Percentiles rank a stretch among this genome's conserved stretches.
These are phyloP conservation scores for Telenomus remus DNA, from an alignment of 1,140 invertebrate species.

Conservation along the genomic window DNA sequence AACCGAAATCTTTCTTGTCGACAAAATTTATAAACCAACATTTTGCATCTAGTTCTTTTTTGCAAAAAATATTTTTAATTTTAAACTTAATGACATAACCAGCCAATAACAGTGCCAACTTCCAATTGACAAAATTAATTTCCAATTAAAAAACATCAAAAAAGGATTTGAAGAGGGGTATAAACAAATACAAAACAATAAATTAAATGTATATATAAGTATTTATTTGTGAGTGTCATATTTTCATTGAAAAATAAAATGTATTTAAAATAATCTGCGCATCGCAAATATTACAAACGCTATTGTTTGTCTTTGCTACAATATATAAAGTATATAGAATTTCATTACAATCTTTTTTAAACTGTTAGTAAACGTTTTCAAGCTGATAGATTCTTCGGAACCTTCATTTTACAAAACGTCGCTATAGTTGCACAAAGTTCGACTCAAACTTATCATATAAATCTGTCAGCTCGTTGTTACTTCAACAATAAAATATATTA, in stretches of 20 bases:
- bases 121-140: too few relatives aligned
- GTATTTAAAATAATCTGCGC: slow-evolving; percentile 73
- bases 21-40: too few relatives aligned
- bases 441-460: slow-evolving; percentile 11
- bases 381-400: slow-evolving; percentile 44
- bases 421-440: slow-evolving; percentile 1
- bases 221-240: slow-evolving; percentile 70
- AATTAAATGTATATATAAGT: slow-evolving; percentile 23
- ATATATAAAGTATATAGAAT: slow-evolving; percentile 54
- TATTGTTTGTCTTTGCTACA: slow-evolving; percentile 57
- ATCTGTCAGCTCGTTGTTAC: slow-evolving; percentile 39
- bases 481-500: slow-evolving; percentile 57
- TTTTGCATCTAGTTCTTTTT: too few relatives aligned
- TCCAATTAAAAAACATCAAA: background rate
- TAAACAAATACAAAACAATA: background rate
- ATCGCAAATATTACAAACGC: slow-evolving; percentile 62
- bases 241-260: slow-evolving; percentile 76
- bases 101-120: too few relatives aligned
- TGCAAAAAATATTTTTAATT: too few relatives aligned
- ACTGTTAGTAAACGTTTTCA: slow-evolving; percentile 56
- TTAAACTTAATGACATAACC: too few relatives aligned
- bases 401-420: background rate
- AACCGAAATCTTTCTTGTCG: too few relatives aligned
- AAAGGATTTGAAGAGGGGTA: background rate
- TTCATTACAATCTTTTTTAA: slow-evolving; percentile 59